phyloP scores from a whole-genome alignment of 2,113 vertebrate genomes.

The Pipa parva region DNA sequence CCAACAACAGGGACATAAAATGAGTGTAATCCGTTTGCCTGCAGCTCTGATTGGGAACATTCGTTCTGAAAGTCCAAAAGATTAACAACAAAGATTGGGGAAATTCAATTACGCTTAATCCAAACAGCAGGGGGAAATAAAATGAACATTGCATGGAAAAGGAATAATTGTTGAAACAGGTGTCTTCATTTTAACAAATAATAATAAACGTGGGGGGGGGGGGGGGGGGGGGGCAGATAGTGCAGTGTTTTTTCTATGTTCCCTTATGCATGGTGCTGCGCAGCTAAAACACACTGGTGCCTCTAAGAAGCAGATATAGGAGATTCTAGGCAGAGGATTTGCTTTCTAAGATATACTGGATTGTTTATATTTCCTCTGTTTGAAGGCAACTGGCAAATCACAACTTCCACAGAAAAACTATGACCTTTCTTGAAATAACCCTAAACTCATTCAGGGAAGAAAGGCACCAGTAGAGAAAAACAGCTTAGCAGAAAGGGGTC shows the following conservation, averaged over 20 bases:
- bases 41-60: conserved; percentile 39
- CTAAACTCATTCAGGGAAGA: too few relatives aligned
- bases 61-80: conserved; percentile 43
- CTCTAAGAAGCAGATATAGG: background rate
- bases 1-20: conserved; percentile 32
- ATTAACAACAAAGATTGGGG: conserved; percentile 48
- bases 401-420: too few relatives aligned
- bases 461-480: too few relatives aligned
- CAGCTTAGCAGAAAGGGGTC: too few relatives aligned
- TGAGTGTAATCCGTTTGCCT: conserved; percentile 21
- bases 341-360: too few relatives aligned
- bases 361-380: too few relatives aligned
- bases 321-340: background rate
- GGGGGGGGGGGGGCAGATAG: background rate
- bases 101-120: conserved; percentile 50
- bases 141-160: conserved; percentile 39
- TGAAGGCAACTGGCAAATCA: too few relatives aligned
- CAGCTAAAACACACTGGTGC: background rate
- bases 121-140: conserved; percentile 42
- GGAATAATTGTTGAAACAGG: conserved; percentile 34
- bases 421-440: too few relatives aligned
- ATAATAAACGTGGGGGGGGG: conserved; percentile 15
- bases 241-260: background rate
- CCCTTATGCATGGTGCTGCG: background rate
- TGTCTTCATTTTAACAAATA: conserved; percentile 38